These are phyloP conservation scores for Malacoctenus gilli DNA, from an alignment of 2,797 vertebrate species.

Conservation along the genomic window DNA sequence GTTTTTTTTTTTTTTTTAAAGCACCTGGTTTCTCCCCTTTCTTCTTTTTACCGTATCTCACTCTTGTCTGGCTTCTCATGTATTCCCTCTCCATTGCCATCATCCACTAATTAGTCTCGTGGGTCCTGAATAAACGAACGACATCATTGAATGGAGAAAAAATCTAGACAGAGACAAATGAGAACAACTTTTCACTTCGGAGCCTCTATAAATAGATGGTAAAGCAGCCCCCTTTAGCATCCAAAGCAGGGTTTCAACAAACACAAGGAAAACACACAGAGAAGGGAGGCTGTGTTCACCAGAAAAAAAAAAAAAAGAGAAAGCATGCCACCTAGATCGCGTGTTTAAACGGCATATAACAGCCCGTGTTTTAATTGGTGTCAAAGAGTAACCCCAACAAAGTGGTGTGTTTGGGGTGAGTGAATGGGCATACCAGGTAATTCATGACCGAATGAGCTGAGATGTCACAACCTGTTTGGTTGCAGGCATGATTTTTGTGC, in stretches of 20 bases:
- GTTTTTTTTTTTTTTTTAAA: conserved; percentile 4
- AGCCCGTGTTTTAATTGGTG: conserved; percentile 14
- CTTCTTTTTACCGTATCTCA: conserved; percentile 6
- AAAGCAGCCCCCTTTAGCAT: conserved; percentile 33
- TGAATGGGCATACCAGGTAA: background rate
- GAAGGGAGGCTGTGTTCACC: conserved; percentile 1
- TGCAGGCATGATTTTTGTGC: too few species aligned
- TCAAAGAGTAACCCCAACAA: background rate
- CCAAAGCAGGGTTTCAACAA: conserved; percentile 23
- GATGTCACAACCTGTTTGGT: background rate
- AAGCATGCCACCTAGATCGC: background rate
- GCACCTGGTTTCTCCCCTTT: background rate
- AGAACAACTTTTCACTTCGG: conserved; percentile 60
- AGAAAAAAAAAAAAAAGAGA: too few species aligned
- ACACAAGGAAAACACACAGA: conserved; percentile 19
- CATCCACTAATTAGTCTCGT: conserved; percentile 71
- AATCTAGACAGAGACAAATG: conserved; percentile 75
- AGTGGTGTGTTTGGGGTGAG: background rate
- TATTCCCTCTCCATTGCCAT: conserved; percentile 54
- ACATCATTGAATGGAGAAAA: conserved; percentile 68
- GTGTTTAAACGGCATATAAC: conserved; percentile 20
- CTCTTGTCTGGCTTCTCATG: conserved; percentile 32
- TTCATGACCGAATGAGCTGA: background rate
- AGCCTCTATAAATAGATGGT: conserved; percentile 71
- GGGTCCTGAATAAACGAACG: conserved; percentile 50